phyloP scores from a whole-genome alignment of 2,888 invertebrate genomes.

The Mechanitis mazaeus region DNA sequence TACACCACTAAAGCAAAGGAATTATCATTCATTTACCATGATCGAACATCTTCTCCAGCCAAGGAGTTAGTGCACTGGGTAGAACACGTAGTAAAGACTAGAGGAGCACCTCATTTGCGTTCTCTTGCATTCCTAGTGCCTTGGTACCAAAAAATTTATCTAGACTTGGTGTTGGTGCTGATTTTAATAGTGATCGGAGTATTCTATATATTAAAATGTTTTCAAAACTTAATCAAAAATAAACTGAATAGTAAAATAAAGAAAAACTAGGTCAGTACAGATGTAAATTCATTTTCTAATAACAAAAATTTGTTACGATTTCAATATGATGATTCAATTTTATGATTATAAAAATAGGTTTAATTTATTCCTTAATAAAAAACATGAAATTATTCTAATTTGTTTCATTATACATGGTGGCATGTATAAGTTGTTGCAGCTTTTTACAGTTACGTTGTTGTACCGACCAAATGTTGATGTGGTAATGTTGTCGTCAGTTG shows the following conservation, averaged over 20 bases:
- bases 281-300: too few species aligned
- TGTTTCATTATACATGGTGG: too few species aligned
- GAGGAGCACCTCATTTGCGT: conserved; percentile 47
- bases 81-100: conserved; percentile 45
- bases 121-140: conserved; percentile 44
- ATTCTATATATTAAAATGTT: conserved; percentile 3
- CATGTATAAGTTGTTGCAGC: too few species aligned
- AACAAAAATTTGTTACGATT: too few species aligned
- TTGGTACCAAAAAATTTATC: conserved; percentile 47
- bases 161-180: conserved; percentile 38
- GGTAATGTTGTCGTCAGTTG: too few species aligned
- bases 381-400: too few species aligned
- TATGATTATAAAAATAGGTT: too few species aligned
- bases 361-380: too few species aligned
- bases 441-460: too few species aligned
- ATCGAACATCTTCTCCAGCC: conserved; percentile 40
- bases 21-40: conserved; percentile 46
- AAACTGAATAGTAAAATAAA: background rate
- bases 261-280: background rate
- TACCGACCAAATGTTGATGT: too few species aligned
- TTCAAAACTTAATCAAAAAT: background rate
- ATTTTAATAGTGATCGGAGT: background rate
- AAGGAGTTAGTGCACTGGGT: conserved; percentile 47
- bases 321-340: too few species aligned
- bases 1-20: conserved; percentile 36